Conservation (phyloP, 2,113 vertebrate species). For the Lasiurus cinereus region DNA sequence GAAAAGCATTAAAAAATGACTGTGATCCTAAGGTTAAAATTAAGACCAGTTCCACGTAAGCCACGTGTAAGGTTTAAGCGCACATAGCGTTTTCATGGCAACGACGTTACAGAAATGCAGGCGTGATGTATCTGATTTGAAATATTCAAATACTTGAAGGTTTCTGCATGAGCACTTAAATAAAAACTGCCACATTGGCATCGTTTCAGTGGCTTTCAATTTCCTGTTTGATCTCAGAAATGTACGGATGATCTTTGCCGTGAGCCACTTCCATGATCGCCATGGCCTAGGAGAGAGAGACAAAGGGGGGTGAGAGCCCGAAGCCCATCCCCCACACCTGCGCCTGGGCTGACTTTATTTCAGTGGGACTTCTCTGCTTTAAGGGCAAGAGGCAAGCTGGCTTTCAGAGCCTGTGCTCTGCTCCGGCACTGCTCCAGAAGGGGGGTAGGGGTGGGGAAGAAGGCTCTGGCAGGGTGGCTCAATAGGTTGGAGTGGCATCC, state of each 20-base stretch:
- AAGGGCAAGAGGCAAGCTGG: accelerated
- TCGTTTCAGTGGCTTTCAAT: constrained; percentile 89
- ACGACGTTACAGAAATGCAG: constrained; percentile 78
- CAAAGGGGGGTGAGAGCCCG: neutral
- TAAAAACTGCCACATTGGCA: constrained; percentile 79
- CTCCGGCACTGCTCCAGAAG: neutral
- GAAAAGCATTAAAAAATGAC: constrained; percentile 53
- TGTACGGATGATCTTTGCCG: constrained; percentile 95
- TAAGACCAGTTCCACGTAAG: constrained; percentile 60
- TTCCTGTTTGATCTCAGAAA: constrained; percentile 93
- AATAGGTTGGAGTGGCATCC: no score
- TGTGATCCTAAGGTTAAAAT: constrained; percentile 42
- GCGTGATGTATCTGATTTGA: constrained; percentile 72
- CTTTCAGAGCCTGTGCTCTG: neutral
- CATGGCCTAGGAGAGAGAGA: constrained; percentile 89
- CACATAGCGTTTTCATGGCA: constrained; percentile 81
- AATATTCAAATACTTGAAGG: constrained; percentile 67
- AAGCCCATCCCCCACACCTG: accelerated
- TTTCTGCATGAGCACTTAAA: constrained; percentile 83
- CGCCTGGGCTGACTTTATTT: accelerated
- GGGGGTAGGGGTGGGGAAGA: no score
- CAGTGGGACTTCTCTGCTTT: neutral
- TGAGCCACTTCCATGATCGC: constrained; percentile 97
- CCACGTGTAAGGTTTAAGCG: constrained; percentile 64
- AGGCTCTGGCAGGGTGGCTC: no score